Base-by-base conservation (phyloP, 2,113 vertebrate genomes). In the Garra rufa region DNA sequence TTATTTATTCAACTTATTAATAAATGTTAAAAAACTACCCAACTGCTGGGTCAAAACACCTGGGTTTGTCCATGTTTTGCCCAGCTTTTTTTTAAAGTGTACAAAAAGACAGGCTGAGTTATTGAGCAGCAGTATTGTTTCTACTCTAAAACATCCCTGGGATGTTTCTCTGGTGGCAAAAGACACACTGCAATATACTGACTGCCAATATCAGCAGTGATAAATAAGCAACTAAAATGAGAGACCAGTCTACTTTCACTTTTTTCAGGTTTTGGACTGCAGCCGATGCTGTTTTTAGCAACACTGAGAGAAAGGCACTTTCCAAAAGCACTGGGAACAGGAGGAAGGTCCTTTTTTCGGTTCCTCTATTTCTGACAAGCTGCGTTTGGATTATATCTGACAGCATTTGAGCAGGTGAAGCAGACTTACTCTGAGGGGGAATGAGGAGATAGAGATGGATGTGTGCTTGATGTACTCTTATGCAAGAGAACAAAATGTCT, bases 311-410 rank as follows among this genome's bases (percentile, higher is more conserved):
- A 63, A 82, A 73, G 85, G 87, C 89, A 89, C 87, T 93, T 93
- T 93, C 90, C 85, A 69, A 85, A 90, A 81, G 85, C 85, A 86
- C 57, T 84, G 1, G 24, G 34, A 82, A 75, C 28, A 61, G 24
- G 84, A 80, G 50, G 75, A 89, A 92, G 87, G 90, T 92, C 91
- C 90, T 87, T 70, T 92, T 92, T 83, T 88, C 90, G 90, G 86
- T 94, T 94, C 92, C 89, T 71, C 80, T 76, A 26, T 71, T 50
- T 52, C 15, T 69, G 30, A 69, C 61, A 38, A 19, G 34, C 55
- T 57, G 76, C 26, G 4, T 69, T 38, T 83, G 76, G 17, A 89
- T 77, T 21, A 82, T 74, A 83, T 84, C 82, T 85, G 84, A 82
- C 70, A 86, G 30, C 57, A 19, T 34, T 76, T 65, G 9, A 78